Percentiles rank a stretch among this genome's conserved stretches.
phyloP scores from a whole-genome alignment of 92 coral and sea anemone species.

The Siderastrea radians region DNA sequence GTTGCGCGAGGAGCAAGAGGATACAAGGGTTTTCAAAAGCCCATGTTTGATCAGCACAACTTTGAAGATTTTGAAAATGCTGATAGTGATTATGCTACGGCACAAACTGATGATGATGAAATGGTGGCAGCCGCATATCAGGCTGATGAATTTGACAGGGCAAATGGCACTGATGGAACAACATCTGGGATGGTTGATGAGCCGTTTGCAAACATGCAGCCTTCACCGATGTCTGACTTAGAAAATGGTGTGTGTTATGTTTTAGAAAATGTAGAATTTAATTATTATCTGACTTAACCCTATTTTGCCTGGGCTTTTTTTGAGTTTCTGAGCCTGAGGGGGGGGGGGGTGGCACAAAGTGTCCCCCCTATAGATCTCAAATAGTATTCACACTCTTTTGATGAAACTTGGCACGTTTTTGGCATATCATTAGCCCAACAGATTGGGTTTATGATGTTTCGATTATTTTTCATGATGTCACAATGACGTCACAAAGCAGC shows the following conservation, averaged over 20 bases:
- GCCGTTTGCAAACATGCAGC: background rate
- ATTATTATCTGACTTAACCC: no score
- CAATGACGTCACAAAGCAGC: no score
- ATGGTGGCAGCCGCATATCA: conserved; percentile 30
- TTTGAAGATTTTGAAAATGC: conserved; percentile 11
- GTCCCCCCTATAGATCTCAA: no score
- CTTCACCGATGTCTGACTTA: conserved; percentile 5
- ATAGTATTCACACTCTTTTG: no score
- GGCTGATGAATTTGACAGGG: conserved; percentile 25
- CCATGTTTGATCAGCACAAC: background rate
- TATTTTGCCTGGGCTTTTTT: no score
- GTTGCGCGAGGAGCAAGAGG: conserved; percentile 17
- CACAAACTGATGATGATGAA: conserved; percentile 31
- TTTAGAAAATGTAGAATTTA: no score
- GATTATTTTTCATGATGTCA: no score
- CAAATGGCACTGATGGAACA: background rate
- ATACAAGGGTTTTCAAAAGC: background rate
- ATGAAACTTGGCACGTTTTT: no score
- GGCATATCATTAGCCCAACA: no score
- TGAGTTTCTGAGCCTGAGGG: no score
- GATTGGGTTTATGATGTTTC: no score
- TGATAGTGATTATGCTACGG: conserved; percentile 1
- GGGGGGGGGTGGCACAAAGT: no score
- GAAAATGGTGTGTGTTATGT: background rate
- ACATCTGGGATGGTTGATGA: conserved; percentile 1